These are phyloP conservation scores for Calameuta idolon DNA, from an alignment of 2,888 invertebrate species.

Conservation along the genomic window DNA sequence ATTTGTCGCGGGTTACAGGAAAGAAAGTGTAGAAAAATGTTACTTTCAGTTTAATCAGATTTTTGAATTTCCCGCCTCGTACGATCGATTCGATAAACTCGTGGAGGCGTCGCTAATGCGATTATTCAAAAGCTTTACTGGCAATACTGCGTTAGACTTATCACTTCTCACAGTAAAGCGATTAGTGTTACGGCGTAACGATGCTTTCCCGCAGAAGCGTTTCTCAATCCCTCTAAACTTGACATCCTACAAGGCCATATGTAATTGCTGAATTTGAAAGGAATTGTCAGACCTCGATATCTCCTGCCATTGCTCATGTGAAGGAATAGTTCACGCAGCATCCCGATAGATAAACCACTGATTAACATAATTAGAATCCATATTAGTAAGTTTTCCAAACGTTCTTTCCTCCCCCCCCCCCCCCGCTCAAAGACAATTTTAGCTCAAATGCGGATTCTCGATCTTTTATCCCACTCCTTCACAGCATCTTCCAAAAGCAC, in stretches of 20 bases:
- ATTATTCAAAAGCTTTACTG: not conserved
- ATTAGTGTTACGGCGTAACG: not conserved
- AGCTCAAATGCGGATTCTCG: not conserved
- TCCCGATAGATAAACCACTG: not conserved
- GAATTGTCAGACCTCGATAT: not conserved
- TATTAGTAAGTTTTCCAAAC: not conserved
- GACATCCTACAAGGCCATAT: not conserved
- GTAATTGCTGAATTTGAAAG: not conserved
- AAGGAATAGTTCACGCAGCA: not conserved
- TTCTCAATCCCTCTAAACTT: not conserved
- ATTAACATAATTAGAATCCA: not conserved
- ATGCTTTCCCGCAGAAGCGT: not conserved
- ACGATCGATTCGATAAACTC: not conserved
- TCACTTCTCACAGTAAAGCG: not conserved
- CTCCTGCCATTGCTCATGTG: not conserved
- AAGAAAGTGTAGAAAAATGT: not conserved
- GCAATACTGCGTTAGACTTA: not conserved
- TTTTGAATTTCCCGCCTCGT: not conserved
- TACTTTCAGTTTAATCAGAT: not conserved
- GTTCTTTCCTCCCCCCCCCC: too few species aligned
- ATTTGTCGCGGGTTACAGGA: not conserved
- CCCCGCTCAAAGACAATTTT: not conserved
- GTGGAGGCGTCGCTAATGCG: not conserved
- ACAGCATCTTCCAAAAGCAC: not conserved
- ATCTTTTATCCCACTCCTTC: not conserved